Conservation (phyloP, 2,113 vertebrate genomes). For the Hippolais icterina region DNA sequence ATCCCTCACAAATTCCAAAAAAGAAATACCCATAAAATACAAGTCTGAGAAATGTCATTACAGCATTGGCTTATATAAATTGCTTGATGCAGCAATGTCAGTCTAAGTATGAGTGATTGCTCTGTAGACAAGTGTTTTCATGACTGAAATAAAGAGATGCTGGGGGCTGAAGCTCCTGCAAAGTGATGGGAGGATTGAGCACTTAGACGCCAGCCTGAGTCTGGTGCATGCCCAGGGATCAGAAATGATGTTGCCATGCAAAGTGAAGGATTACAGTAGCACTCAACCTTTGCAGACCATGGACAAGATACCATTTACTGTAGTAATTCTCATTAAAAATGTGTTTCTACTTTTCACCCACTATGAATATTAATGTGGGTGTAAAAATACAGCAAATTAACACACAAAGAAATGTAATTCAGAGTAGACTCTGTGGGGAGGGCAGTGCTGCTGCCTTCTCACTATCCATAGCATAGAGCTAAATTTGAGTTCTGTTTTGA, state of each 20-base stretch:
- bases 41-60: conserved; percentile 31
- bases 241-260: not conserved
- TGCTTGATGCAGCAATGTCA: conserved; percentile 19
- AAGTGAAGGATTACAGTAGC: not conserved
- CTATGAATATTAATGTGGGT: not conserved
- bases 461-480: not conserved
- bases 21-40: not conserved
- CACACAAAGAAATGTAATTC: not conserved
- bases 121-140: not conserved
- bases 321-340: not conserved
- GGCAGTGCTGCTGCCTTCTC: not conserved
- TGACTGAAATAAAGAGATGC: conserved; percentile 11
- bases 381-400: not conserved
- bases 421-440: not conserved
- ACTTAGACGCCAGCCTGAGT: not conserved
- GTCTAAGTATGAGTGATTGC: conserved; percentile 28
- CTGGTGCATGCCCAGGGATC: not conserved
- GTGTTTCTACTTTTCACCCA: not conserved
- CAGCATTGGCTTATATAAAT: conserved; percentile 9
- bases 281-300: not conserved
- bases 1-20: not conserved
- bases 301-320: not conserved
- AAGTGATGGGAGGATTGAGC: not conserved
- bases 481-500: not conserved
- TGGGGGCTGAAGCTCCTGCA: not conserved